These are phyloP conservation scores for Philaenus spumarius DNA, from an alignment of 1,140 invertebrate genomes.

Conservation along the genomic window DNA sequence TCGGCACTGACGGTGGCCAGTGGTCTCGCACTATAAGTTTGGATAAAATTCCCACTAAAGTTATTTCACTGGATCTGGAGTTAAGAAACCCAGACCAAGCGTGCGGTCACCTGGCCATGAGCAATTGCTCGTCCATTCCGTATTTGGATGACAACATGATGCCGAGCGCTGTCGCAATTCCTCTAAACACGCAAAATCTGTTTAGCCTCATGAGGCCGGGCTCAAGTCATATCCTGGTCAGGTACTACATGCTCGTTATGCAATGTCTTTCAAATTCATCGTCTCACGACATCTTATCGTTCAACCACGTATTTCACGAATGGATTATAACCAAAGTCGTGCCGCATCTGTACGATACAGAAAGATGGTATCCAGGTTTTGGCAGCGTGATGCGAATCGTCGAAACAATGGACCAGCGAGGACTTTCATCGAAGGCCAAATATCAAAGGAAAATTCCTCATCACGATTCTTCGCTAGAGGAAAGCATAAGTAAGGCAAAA, in stretches of 20 bases:
- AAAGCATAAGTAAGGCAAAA: too few relatives aligned
- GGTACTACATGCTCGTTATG: slow-evolving; percentile 26
- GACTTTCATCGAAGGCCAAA: too few relatives aligned
- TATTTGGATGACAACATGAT: slow-evolving; percentile 22
- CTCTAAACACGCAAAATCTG: slow-evolving; percentile 20
- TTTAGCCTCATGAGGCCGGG: slow-evolving; percentile 21
- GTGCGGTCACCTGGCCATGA: not conserved
- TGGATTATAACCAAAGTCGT: slow-evolving; percentile 19
- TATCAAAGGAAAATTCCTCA: too few relatives aligned
- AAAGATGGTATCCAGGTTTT: slow-evolving; percentile 28
- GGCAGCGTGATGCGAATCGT: slow-evolving; percentile 27
- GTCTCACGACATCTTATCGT: slow-evolving; percentile 12
- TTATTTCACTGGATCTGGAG: not conserved
- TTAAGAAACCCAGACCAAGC: not conserved
- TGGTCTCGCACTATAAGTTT: slow-evolving; percentile 21
- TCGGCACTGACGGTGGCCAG: slow-evolving; percentile 24
- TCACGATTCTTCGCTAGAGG: too few relatives aligned
- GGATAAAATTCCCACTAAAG: slow-evolving; percentile 19
- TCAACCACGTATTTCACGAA: slow-evolving; percentile 20
- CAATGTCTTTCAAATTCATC: slow-evolving; percentile 16
- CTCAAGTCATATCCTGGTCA: slow-evolving; percentile 22
- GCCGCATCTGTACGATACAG: slow-evolving; percentile 23
- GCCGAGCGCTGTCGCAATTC: slow-evolving; percentile 24
- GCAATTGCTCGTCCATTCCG: slow-evolving; percentile 2
- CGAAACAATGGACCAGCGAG: slow-evolving; percentile 23